Evolutionary conservation across 2,888 invertebrate species (phyloP).

Genomic region (Rhaphigaster nebulosa): DNA sequence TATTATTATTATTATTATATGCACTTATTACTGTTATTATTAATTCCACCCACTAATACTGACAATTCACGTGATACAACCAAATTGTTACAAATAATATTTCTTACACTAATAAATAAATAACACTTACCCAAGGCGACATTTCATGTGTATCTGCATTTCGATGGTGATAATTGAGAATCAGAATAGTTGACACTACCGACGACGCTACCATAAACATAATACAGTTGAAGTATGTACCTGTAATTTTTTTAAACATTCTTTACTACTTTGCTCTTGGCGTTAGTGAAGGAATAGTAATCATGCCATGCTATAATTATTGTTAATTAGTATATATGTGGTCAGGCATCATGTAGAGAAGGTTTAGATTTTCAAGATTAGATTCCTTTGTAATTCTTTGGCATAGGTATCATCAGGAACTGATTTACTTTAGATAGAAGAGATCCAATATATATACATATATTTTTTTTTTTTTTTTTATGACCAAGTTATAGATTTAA

Average conservation of each 20-base stretch:
- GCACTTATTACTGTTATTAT: too few relatives aligned
- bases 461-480: background rate
- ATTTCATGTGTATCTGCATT: slow-evolving; percentile 97
- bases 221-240: slow-evolving; percentile 98
- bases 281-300: background rate
- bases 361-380: background rate
- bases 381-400: background rate
- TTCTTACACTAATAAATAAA: background rate
- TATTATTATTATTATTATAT: too few relatives aligned
- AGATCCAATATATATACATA: background rate
- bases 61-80: too few relatives aligned
- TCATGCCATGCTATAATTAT: slow-evolving; percentile 58
- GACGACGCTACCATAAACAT: slow-evolving; percentile 99
- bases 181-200: slow-evolving; percentile 96
- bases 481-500: slow-evolving; percentile 22
- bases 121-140: slow-evolving; percentile 90
- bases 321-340: background rate
- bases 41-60: too few relatives aligned
- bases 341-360: slow-evolving; percentile 43
- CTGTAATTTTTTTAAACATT: slow-evolving; percentile 70
- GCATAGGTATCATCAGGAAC: slow-evolving; percentile 7
- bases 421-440: background rate
- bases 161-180: slow-evolving; percentile 97
- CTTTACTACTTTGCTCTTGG: background rate
- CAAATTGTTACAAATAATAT: background rate